A percentile compares a stretch with the other conserved stretches of the same genome.
These are phyloP conservation scores for Enhydra lutris DNA, from an alignment of 2,113 vertebrate genomes.

Conservation along the genomic window DNA sequence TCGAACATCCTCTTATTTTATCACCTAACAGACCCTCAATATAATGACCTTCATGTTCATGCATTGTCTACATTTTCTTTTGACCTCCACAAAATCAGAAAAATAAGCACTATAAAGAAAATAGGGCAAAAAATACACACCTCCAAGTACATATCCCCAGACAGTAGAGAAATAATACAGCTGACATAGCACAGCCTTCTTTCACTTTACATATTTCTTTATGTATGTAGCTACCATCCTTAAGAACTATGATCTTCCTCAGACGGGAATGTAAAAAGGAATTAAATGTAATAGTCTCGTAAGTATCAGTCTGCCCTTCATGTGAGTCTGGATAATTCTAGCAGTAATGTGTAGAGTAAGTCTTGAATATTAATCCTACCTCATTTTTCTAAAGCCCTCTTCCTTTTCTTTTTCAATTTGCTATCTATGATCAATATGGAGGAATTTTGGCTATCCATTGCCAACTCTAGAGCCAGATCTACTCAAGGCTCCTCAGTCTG, in stretches of 20 bases:
- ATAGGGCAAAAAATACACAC: neutral
- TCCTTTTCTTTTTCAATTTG: neutral
- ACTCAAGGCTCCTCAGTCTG: neutral
- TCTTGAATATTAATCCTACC: neutral
- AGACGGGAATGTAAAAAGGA: neutral
- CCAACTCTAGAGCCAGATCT: neutral
- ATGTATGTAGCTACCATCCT: neutral
- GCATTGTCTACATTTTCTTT: neutral
- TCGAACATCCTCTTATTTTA: slow-evolving; percentile 55
- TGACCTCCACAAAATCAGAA: neutral
- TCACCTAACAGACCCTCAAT: neutral
- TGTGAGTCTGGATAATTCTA: neutral
- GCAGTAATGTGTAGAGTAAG: neutral
- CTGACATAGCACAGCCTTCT: neutral
- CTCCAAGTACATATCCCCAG: neutral
- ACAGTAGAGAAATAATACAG: neutral
- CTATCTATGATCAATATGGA: neutral
- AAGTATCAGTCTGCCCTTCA: neutral
- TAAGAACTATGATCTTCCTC: neutral
- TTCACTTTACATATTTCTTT: neutral
- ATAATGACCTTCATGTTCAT: slow-evolving; percentile 7
- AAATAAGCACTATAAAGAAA: neutral
- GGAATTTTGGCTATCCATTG: neutral
- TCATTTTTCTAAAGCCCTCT: neutral
- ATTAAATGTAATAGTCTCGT: neutral